Base-by-base conservation (phyloP, 2,888 invertebrate genomes). In the Erebia ligea region DNA sequence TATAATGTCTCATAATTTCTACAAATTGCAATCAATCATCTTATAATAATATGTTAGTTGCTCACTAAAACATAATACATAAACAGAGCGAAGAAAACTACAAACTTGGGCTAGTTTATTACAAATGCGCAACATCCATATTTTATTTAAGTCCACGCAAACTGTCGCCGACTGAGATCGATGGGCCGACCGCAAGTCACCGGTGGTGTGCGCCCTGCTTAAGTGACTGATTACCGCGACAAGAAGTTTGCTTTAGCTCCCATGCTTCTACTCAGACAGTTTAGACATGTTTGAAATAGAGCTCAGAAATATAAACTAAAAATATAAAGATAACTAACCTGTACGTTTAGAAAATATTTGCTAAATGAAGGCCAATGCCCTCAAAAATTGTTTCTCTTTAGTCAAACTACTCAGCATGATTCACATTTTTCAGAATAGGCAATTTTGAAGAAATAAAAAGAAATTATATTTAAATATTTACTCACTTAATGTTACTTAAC, bases 81-180 rank as follows among this genome's bases (percentile, higher is more conserved):
- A n/a, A 5, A n/a, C n/a, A 52, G 6, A 52, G 52, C n/a, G 10
- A 2, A 54, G 19, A 17, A 54, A 17, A 10, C 5, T 17, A 17
- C 52, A 52, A 17, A 52, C 17, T 15, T n/a, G 0, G n/a, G 6
- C 8, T 52, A 52, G 17, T 40, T 8, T 62, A 15, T 64, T 52
- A 19, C 19, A 45, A 45, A 56, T 56, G 65, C 13, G 50, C 65
- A 17, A 56, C 56, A 50, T 34, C 67, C 67, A 66, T 67, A 58
- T 58, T 69, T 72, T 67, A 73, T 68, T 74, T 75, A 79, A 76
- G 67, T 69, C 68, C 76, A 71, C 75, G 77, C 80, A 81, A 87
- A 86, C 81, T 86, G 85, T 78, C 80, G 81, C 74, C 79, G 88
- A 87, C 88, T 74, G 81, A 86, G 89, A 89, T 88, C 82, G 89